Conservation (phyloP, 1,140 invertebrate species). For the Ceratosolen fusciceps region DNA sequence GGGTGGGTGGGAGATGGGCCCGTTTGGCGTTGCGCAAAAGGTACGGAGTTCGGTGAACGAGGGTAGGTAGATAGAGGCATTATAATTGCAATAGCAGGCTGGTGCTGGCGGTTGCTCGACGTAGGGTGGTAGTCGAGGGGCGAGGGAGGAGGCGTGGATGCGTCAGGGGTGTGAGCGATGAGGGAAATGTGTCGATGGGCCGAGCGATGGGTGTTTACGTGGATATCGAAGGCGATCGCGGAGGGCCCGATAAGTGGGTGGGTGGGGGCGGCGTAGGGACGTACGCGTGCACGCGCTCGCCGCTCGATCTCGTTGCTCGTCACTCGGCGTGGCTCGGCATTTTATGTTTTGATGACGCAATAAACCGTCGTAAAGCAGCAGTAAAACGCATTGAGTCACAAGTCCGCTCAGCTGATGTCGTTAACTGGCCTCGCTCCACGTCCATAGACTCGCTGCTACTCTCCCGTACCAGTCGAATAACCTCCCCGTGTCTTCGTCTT, state of each 20-base stretch:
- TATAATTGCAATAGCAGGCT: too few relatives aligned
- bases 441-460: conserved; percentile 57
- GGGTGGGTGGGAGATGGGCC: too few relatives aligned
- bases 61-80: too few relatives aligned
- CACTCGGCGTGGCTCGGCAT: conserved; percentile 56
- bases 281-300: conserved; percentile 61
- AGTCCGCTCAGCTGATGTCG: conserved; percentile 69
- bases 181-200: too few relatives aligned
- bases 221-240: neutral
- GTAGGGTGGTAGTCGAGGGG: too few relatives aligned
- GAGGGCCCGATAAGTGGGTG: conserved; percentile 31
- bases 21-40: too few relatives aligned
- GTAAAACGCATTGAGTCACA: conserved; percentile 73
- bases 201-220: neutral
- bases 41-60: too few relatives aligned
- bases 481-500: too few relatives aligned
- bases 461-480: conserved; percentile 23
- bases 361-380: conserved; percentile 71
- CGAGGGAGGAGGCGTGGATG: too few relatives aligned
- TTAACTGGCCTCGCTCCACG: conserved; percentile 62
- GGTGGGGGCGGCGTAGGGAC: conserved; percentile 58
- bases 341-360: conserved; percentile 73
- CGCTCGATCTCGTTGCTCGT: neutral
- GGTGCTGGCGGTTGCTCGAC: too few relatives aligned
- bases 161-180: too few relatives aligned